phyloP scores from a whole-genome alignment of 2,113 vertebrate genomes.

The Rhinoderma darwinii region DNA sequence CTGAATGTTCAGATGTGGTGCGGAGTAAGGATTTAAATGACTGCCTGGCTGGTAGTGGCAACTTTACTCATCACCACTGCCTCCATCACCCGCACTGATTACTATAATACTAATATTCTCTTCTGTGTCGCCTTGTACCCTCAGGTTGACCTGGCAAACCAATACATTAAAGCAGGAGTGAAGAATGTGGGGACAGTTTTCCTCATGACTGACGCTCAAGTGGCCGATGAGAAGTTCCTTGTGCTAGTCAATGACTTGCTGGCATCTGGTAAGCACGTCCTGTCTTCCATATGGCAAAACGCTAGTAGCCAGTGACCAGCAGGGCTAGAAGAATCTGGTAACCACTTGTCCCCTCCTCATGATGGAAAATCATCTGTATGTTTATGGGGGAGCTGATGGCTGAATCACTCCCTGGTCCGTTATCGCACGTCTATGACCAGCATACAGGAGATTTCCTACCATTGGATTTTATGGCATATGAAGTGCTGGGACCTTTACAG shows the following conservation, averaged over 20 bases:
- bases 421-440: too few relatives aligned
- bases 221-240: slow-evolving; percentile 91
- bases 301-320: too few relatives aligned
- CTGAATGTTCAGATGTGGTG: too few relatives aligned
- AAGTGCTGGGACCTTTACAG: too few relatives aligned
- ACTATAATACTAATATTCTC: background rate
- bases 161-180: slow-evolving; percentile 87
- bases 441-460: too few relatives aligned
- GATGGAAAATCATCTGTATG: too few relatives aligned
- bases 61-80: background rate
- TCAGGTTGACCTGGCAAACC: slow-evolving; percentile 82
- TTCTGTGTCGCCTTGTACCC: background rate
- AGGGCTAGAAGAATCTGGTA: too few relatives aligned
- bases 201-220: slow-evolving; percentile 89
- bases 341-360: too few relatives aligned
- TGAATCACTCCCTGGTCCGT: too few relatives aligned
- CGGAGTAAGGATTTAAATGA: too few relatives aligned
- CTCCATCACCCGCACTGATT: background rate
- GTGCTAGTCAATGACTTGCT: slow-evolving; percentile 93
- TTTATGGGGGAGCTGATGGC: too few relatives aligned
- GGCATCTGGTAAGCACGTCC: slow-evolving; percentile 81
- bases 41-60: background rate
- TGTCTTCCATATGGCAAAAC: background rate
- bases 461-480: too few relatives aligned
- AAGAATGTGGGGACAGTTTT: slow-evolving; percentile 88